Evolutionary conservation across 1,140 invertebrate species (phyloP).

Genomic region (Drosophila ananassae): DNA sequence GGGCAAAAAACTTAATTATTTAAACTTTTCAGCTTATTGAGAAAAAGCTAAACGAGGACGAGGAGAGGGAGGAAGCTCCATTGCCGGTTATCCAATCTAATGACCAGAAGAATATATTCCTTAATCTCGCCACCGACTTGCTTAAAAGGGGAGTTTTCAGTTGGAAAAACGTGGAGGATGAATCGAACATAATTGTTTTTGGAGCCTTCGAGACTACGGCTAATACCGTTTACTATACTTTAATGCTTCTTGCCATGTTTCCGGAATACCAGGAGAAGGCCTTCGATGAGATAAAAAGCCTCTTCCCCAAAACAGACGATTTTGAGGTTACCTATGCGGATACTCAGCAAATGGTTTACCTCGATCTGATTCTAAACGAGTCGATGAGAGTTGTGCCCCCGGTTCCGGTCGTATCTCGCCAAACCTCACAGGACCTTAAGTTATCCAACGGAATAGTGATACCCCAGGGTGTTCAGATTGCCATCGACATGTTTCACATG

Average conservation of each 20-base stretch:
- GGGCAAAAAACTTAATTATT: neutral
- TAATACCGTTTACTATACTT: constrained; percentile 62
- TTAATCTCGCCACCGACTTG: constrained; percentile 66
- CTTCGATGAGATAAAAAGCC: constrained; percentile 86
- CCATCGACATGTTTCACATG: constrained; percentile 61
- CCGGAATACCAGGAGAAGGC: constrained; percentile 85
- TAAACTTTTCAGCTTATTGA: constrained; percentile 44
- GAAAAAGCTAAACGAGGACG: constrained; percentile 47
- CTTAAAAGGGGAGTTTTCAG: constrained; percentile 59
- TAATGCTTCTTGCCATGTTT: constrained; percentile 77
- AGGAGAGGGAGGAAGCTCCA: neutral
- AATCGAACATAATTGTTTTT: constrained; percentile 76
- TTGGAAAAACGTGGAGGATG: constrained; percentile 69
- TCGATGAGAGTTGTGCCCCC: constrained; percentile 85
- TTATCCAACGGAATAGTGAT: constrained; percentile 57
- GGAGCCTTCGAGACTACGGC: constrained; percentile 80
- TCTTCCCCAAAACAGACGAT: constrained; percentile 85
- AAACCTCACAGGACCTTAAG: constrained; percentile 58
- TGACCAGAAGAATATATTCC: constrained; percentile 64
- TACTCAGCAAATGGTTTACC: constrained; percentile 87
- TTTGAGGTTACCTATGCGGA: constrained; percentile 85
- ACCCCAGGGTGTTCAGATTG: constrained; percentile 59
- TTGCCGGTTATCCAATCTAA: constrained; percentile 1
- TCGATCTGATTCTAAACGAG: constrained; percentile 88
- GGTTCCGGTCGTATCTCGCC: constrained; percentile 70